phyloP scores from a whole-genome alignment of 2,888 invertebrate genomes.

The Steinernema scapterisci region DNA sequence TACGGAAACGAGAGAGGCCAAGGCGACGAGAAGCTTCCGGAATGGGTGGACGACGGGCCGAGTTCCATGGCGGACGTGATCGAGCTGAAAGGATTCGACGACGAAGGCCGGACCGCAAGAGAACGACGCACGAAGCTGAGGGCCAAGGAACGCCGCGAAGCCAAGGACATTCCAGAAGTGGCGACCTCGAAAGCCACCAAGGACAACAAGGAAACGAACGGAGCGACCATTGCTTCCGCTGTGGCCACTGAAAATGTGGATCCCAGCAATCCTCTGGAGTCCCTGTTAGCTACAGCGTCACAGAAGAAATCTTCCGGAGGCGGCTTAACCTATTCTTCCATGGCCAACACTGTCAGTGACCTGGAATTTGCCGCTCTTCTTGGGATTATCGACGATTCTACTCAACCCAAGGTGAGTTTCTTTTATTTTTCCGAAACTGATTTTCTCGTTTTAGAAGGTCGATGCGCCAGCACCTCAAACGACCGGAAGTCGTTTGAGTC shows the following conservation, averaged over 20 bases:
- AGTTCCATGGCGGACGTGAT: conserved; percentile 64
- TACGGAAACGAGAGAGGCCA: conserved; percentile 12
- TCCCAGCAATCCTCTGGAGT: conserved; percentile 29
- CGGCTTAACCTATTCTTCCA: background rate
- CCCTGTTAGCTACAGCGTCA: conserved; percentile 17
- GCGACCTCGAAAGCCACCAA: conserved; percentile 35
- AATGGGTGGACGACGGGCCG: conserved; percentile 67
- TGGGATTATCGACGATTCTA: conserved; percentile 41
- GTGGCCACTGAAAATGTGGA: conserved; percentile 33
- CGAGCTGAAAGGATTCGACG: conserved; percentile 66
- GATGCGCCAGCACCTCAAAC: conserved; percentile 30
- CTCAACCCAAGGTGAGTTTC: background rate
- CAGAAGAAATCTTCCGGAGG: background rate
- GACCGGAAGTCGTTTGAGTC: conserved; percentile 50
- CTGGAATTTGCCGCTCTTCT: conserved; percentile 50
- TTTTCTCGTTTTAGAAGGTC: background rate
- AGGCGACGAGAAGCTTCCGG: conserved; percentile 58
- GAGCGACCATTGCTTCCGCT: conserved; percentile 27
- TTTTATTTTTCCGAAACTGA: background rate
- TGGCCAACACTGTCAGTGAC: conserved; percentile 44
- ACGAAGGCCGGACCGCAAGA: conserved; percentile 40
- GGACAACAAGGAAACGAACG: conserved; percentile 33
- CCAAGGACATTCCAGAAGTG: conserved; percentile 39
- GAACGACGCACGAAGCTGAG: conserved; percentile 1
- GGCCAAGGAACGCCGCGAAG: conserved; percentile 30